These are phyloP conservation scores for Stenopsyche tienmushanensis DNA, from an alignment of 1,140 invertebrate genomes.

Conservation along the genomic window DNA sequence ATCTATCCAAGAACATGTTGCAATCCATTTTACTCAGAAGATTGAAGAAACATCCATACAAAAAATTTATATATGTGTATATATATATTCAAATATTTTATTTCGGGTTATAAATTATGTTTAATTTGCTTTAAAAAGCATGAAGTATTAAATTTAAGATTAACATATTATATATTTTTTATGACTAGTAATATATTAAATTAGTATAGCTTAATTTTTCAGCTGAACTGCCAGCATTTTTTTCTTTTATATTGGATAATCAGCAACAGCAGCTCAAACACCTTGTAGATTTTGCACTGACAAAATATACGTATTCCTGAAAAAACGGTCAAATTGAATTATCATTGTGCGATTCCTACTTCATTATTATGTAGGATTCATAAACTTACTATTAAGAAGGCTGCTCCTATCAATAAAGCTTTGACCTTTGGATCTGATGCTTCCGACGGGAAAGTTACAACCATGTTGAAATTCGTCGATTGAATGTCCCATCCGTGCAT, in stretches of 20 bases:
- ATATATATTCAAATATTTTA: background rate
- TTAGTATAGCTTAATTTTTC: no score
- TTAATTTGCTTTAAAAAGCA: background rate
- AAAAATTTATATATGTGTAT: no score
- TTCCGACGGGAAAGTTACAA: constrained; percentile 52
- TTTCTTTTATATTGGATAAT: no score
- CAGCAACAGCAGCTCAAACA: constrained; percentile 28
- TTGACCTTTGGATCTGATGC: constrained; percentile 57
- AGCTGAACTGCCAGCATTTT: no score
- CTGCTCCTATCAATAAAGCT: constrained; percentile 56
- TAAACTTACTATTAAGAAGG: constrained; percentile 58
- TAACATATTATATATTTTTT: no score
- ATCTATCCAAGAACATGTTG: no score
- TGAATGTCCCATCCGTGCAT: constrained; percentile 59
- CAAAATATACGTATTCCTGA: constrained; percentile 55
- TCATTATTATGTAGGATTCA: constrained; percentile 41
- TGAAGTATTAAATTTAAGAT: no score
- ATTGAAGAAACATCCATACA: no score
- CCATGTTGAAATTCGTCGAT: constrained; percentile 56
- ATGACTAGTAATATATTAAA: background rate
- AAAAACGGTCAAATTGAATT: constrained; percentile 44
- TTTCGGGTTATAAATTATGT: background rate
- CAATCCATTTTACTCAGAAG: no score
- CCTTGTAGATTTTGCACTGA: constrained; percentile 46
- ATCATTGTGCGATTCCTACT: constrained; percentile 24